phyloP scores from a whole-genome alignment of 2,797 vertebrate genomes.

The Takifugu ocellatus region DNA sequence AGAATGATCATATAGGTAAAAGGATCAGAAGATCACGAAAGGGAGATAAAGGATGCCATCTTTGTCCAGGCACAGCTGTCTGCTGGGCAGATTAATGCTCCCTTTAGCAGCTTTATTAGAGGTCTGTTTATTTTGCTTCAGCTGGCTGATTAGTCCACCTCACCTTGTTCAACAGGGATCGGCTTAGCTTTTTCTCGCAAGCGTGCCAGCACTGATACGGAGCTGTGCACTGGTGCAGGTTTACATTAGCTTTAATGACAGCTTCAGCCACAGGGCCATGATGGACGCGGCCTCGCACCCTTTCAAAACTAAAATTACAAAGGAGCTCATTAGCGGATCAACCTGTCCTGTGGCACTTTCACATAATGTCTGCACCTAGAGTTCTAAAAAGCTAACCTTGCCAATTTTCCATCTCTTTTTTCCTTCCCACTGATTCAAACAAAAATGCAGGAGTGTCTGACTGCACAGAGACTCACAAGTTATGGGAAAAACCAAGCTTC shows the following conservation, averaged over 20 bases:
- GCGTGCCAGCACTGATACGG: conserved; percentile 32
- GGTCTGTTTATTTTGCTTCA: conserved; percentile 39
- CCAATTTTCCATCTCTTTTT: neutral
- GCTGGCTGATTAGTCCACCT: conserved; percentile 32
- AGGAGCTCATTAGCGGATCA: conserved; percentile 35
- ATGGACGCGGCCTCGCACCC: conserved; percentile 10
- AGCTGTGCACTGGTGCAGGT: conserved; percentile 21
- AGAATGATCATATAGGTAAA: too few species aligned
- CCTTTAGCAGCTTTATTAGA: conserved; percentile 37
- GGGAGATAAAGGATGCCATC: too few species aligned
- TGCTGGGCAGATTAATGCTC: conserved; percentile 1
- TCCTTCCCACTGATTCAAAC: neutral
- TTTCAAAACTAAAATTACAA: conserved; percentile 28
- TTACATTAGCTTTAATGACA: conserved; percentile 28
- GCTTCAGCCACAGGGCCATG: conserved; percentile 18
- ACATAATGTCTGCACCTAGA: too few species aligned
- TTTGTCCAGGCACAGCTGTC: too few species aligned
- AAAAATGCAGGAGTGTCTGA: neutral
- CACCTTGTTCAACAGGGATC: conserved; percentile 38
- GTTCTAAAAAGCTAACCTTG: too few species aligned
- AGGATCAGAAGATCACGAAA: too few species aligned
- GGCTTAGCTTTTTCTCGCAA: conserved; percentile 39
- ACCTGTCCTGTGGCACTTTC: conserved; percentile 11
- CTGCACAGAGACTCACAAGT: neutral
- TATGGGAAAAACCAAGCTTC: too few species aligned